These are phyloP conservation scores for Neodiprion fabricii DNA, from an alignment of 1,140 invertebrate genomes.

Conservation along the genomic window DNA sequence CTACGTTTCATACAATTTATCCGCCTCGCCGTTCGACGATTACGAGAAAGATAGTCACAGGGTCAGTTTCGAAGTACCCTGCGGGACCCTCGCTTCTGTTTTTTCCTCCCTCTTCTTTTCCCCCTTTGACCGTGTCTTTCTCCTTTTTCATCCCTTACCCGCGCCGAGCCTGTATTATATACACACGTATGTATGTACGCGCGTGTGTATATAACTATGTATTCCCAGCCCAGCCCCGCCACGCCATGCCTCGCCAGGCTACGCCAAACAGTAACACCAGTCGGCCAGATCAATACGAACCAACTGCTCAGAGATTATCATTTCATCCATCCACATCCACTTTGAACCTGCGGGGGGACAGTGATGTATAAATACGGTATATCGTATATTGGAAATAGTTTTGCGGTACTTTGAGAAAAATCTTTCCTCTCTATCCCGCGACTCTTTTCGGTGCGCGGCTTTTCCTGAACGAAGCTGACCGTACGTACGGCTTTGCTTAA, in stretches of 20 bases:
- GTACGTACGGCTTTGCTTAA: too few relatives aligned
- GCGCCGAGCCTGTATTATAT: not conserved
- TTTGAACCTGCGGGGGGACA: not conserved
- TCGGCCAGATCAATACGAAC: constrained; percentile 58
- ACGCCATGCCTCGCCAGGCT: constrained; percentile 41
- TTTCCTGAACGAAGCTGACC: too few relatives aligned
- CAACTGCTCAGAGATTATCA: constrained; percentile 54
- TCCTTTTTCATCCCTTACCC: constrained; percentile 1
- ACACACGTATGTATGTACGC: too few relatives aligned
- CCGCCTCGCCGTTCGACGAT: too few relatives aligned
- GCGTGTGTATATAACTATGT: not conserved
- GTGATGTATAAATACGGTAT: too few relatives aligned
- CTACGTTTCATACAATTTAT: too few relatives aligned
- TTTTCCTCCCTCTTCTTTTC: constrained; percentile 20
- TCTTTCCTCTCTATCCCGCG: too few relatives aligned
- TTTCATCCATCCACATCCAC: constrained; percentile 47
- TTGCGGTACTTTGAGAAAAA: too few relatives aligned
- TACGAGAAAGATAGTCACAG: too few relatives aligned
- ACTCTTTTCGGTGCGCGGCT: too few relatives aligned
- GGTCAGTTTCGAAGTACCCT: too few relatives aligned
- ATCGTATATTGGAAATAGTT: too few relatives aligned
- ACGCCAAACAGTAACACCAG: constrained; percentile 51
- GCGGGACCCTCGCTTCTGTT: not conserved
- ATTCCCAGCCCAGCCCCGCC: constrained; percentile 26
- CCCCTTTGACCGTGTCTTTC: constrained; percentile 18